Conservation (phyloP, 2,888 invertebrate species). For the Drepana falcataria region DNA sequence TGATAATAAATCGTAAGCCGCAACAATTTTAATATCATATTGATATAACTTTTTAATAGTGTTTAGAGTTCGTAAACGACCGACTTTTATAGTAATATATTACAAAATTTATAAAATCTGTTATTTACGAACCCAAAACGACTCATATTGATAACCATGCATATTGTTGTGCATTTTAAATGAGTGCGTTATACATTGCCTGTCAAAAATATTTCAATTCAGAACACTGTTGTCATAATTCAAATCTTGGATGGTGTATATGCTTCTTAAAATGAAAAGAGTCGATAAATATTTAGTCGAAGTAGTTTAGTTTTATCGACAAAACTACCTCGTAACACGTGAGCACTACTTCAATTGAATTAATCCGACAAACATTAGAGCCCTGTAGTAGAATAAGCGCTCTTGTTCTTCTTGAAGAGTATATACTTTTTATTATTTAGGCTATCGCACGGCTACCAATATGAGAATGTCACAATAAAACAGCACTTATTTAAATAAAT, state of each 20-base stretch:
- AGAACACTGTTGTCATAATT: too few relatives aligned
- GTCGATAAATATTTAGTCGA: too few relatives aligned
- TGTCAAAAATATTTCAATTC: too few relatives aligned
- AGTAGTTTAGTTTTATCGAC: too few relatives aligned
- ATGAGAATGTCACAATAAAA: constrained; percentile 37
- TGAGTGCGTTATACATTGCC: background rate
- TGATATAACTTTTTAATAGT: constrained; percentile 56
- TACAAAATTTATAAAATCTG: constrained; percentile 3
- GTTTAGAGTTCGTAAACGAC: constrained; percentile 45
- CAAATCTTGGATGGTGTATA: too few relatives aligned
- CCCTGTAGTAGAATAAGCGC: too few relatives aligned
- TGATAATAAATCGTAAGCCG: constrained; percentile 57
- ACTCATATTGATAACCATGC: background rate
- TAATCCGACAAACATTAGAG: too few relatives aligned
- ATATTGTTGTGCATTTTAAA: background rate
- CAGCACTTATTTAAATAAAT: constrained; percentile 52
- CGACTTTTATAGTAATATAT: constrained; percentile 7
- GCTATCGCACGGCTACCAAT: constrained; percentile 21
- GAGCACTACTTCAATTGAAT: too few relatives aligned
- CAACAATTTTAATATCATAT: constrained; percentile 74
- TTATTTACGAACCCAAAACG: background rate
- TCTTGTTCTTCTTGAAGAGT: too few relatives aligned
- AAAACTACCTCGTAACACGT: too few relatives aligned
- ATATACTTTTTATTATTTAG: background rate
- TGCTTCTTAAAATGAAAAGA: too few relatives aligned